Evolutionary conservation across 1,140 invertebrate genomes (phyloP), one percentile per base, ranked within the genome.

Genomic region (Pseudomyrmex concolor): DNA sequence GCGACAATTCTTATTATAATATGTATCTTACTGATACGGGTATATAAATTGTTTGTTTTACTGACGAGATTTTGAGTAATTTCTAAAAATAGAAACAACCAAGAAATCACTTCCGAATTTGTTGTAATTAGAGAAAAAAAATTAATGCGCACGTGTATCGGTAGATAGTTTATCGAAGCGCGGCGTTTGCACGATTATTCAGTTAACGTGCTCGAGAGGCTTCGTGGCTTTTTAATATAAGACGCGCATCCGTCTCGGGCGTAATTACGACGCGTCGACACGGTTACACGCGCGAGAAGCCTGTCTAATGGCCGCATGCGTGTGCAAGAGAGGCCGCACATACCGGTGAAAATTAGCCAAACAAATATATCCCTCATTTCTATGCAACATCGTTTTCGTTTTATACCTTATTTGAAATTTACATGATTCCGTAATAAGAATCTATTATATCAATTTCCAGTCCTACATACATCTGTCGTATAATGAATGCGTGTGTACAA

Each of bases 241-340:
- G 66, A 80, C 66, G 76, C 66, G 43, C 43, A 80, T 80, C 76
- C 76, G 66, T 80, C 66, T 80, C 55, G 64, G 45, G 43, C 51
- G 34, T 80, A 80, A 80, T 80, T 80, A 80, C 76, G 76, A 71
- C 54, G 68, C 66, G 76, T 80, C 66, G 76, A 80, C 76, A 59
- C 43, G 54, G 25, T 70, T 80, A 70, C 45, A 59, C 55, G 76
- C 67, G 76, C 66, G 43, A 80, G 76, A 80, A 43, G 66, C 68
- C 54, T 45, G 54, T 71, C 66, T 71, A 80, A 80, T 60, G 76
- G 54, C 63, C 73, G 60, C 43, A 25, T 74, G 57, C 57, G 71
- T 62, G 70, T 59, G 34, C 4, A 34, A 22, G 45, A 10, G 45
- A 63, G 48, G 59, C 64, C 63, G 74, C 34, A 34, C 74, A 68